These are phyloP conservation scores for Rhopalosiphum padi DNA, from an alignment of 1,140 invertebrate genomes.

Conservation along the genomic window DNA sequence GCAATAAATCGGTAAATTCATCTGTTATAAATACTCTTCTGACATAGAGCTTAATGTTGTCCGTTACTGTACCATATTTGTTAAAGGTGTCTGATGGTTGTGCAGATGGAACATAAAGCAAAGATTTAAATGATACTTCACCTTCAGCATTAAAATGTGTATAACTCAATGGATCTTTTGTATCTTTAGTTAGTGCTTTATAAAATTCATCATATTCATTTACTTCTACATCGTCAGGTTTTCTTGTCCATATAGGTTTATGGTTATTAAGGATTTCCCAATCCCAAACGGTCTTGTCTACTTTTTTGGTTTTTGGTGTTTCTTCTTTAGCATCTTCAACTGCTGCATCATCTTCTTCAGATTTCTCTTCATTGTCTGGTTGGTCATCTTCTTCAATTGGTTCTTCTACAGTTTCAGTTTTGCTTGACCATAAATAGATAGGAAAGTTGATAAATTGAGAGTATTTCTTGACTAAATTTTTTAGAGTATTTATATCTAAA, in stretches of 20 bases:
- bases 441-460: slow-evolving; percentile 99
- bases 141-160: slow-evolving; percentile 98
- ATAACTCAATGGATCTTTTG: slow-evolving; percentile 83
- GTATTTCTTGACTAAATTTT: slow-evolving; percentile 93
- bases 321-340: slow-evolving; percentile 75
- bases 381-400: slow-evolving; percentile 65
- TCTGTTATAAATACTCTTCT: slow-evolving; percentile 98
- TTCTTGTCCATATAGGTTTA: slow-evolving; percentile 97
- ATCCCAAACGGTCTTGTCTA: slow-evolving; percentile 97
- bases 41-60: slow-evolving; percentile 97
- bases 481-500: slow-evolving; percentile 90
- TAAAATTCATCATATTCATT: slow-evolving; percentile 95
- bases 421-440: slow-evolving; percentile 95
- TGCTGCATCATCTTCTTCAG: slow-evolving; percentile 68
- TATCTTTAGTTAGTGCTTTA: slow-evolving; percentile 91
- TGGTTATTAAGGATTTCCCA: slow-evolving; percentile 96
- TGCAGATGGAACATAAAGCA: slow-evolving; percentile 89
- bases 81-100: slow-evolving; percentile 94
- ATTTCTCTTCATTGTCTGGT: slow-evolving; percentile 62
- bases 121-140: slow-evolving; percentile 97
- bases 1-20: slow-evolving; percentile 99
- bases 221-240: slow-evolving; percentile 84
- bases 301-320: slow-evolving; percentile 90
- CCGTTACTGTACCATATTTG: slow-evolving; percentile 90
- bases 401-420: slow-evolving; percentile 78